Evolutionary conservation across 1,140 invertebrate genomes (phyloP).

Genomic region (Meloidogyne floridensis): DNA sequence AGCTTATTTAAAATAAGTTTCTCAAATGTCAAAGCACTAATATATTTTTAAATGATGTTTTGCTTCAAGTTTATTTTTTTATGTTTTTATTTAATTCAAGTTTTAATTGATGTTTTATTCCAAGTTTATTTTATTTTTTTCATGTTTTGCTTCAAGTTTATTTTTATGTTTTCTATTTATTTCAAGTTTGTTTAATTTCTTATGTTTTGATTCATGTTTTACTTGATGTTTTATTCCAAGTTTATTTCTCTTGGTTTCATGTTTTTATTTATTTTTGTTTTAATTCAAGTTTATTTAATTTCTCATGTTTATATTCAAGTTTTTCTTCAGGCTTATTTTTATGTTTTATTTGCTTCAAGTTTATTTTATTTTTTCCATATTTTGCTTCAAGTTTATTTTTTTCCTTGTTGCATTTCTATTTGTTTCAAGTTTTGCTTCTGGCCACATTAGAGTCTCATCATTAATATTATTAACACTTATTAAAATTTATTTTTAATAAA

Average conservation of each 20-base stretch:
- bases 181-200: background rate
- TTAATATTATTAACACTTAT: too few relatives aligned
- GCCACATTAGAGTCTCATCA: too few relatives aligned
- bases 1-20: slow-evolving; percentile 8
- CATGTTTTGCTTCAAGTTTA: background rate
- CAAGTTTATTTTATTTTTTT: background rate
- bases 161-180: background rate
- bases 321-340: slow-evolving; percentile 12
- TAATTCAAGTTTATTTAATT: too few relatives aligned
- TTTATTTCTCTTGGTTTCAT: background rate
- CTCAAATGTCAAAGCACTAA: background rate
- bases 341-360: background rate
- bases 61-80: background rate
- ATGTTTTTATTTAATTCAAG: too few relatives aligned
- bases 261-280: background rate
- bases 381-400: background rate
- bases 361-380: background rate
- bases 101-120: background rate
- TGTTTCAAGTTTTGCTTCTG: background rate
- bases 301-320: too few relatives aligned
- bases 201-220: too few relatives aligned
- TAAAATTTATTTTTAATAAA: background rate
- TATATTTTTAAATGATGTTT: background rate
- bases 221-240: background rate
- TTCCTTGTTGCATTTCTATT: background rate